phyloP scores from a whole-genome alignment of 1,140 invertebrate species.

The Drosophila rhopaloa region DNA sequence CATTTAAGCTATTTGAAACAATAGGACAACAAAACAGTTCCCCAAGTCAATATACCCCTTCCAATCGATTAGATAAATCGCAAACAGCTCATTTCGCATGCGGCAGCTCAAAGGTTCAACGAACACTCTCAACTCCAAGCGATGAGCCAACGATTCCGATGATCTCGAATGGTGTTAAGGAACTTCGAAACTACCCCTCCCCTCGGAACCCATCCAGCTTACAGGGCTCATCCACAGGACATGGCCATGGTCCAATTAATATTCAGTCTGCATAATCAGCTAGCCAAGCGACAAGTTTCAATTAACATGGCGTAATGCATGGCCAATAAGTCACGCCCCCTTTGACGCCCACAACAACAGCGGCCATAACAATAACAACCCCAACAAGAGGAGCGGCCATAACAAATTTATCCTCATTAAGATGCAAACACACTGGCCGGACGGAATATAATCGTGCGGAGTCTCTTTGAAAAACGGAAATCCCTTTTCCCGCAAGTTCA shows the following conservation, averaged over 20 bases:
- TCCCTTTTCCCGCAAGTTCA: slow-evolving; percentile 21
- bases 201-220: background rate
- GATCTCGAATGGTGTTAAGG: background rate
- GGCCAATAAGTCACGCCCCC: slow-evolving; percentile 30
- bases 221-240: background rate
- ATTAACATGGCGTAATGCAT: slow-evolving; percentile 28
- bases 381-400: background rate
- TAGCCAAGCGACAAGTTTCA: slow-evolving; percentile 28
- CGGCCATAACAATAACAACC: background rate
- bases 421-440: slow-evolving; percentile 25
- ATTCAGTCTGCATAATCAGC: slow-evolving; percentile 13
- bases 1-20: background rate
- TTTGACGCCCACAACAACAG: background rate
- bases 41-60: background rate
- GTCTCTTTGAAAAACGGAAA: slow-evolving; percentile 17
- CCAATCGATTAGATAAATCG: background rate
- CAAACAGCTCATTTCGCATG: background rate
- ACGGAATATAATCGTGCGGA: slow-evolving; percentile 9
- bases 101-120: slow-evolving; percentile 7
- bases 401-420: slow-evolving; percentile 44
- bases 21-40: background rate
- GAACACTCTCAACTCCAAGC: background rate
- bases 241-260: slow-evolving; percentile 12
- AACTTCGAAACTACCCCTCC: background rate
- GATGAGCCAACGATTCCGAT: background rate